phyloP scores from a whole-genome alignment of 1,140 invertebrate species.

The Archivesica marissinica region DNA sequence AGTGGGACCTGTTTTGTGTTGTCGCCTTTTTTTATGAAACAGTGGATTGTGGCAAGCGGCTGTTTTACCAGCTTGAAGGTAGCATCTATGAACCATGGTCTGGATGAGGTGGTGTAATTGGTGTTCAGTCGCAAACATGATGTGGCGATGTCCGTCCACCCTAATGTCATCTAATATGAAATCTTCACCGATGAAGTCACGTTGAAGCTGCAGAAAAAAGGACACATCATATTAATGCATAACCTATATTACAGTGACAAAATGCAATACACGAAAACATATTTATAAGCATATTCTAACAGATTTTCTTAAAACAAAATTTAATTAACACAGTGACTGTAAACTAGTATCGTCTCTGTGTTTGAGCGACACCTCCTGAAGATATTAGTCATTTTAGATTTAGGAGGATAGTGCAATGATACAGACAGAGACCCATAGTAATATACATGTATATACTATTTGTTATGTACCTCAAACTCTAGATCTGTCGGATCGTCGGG shows the following conservation, averaged over 20 bases:
- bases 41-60: not conserved
- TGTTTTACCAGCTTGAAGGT: slow-evolving; percentile 24
- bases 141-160: slow-evolving; percentile 7
- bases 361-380: too few species aligned
- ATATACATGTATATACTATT: not conserved
- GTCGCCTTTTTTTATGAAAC: not conserved
- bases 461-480: not conserved
- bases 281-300: too few species aligned
- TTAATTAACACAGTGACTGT: too few species aligned
- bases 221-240: not conserved
- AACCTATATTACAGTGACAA: not conserved
- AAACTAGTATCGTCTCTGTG: too few species aligned
- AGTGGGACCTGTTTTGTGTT: slow-evolving; percentile 5
- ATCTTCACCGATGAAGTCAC: slow-evolving; percentile 19
- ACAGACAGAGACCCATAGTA: not conserved
- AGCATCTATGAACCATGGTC: slow-evolving; percentile 15
- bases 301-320: too few species aligned
- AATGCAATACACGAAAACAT: not conserved
- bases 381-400: too few species aligned
- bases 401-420: not conserved
- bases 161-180: slow-evolving; percentile 13
- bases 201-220: slow-evolving; percentile 2
- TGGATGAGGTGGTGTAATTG: slow-evolving; percentile 15
- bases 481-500: not conserved
- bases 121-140: not conserved